Conservation (phyloP, 2,797 vertebrate genomes). For the Typhlichthys eigenmanni region DNA sequence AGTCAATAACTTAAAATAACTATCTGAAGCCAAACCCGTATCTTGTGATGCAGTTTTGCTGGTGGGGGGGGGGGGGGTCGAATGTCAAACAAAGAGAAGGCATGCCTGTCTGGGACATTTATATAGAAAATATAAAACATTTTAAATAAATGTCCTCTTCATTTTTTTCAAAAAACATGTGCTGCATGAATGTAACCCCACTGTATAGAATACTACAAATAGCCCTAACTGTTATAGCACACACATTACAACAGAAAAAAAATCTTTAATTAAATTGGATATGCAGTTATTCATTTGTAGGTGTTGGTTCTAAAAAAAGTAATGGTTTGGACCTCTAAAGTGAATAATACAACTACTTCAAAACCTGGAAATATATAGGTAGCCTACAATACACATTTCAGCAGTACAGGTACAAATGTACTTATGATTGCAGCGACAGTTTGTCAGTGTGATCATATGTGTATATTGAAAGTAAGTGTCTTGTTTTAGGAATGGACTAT, state of each 20-base stretch:
- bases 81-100: slow-evolving; percentile 11
- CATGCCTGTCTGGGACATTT: not conserved
- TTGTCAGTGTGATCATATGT: too few species aligned
- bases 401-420: too few species aligned
- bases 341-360: too few species aligned
- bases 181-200: not conserved
- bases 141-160: too few species aligned
- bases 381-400: too few species aligned
- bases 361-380: too few species aligned
- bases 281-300: too few species aligned
- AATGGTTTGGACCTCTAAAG: too few species aligned
- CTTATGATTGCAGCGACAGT: too few species aligned
- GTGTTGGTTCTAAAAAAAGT: too few species aligned
- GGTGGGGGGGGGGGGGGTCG: slow-evolving; percentile 1
- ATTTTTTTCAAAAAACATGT: too few species aligned
- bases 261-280: too few species aligned
- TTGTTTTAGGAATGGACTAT: slow-evolving; percentile 90
- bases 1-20: slow-evolving; percentile 32
- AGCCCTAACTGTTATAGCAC: not conserved
- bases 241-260: not conserved
- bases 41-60: slow-evolving; percentile 10
- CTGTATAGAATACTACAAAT: not conserved
- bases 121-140: not conserved
- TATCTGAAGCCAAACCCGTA: slow-evolving; percentile 5
- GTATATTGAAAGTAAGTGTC: slow-evolving; percentile 2